phyloP scores from a whole-genome alignment of 2,797 vertebrate species.

The Cynopterus sphinx region DNA sequence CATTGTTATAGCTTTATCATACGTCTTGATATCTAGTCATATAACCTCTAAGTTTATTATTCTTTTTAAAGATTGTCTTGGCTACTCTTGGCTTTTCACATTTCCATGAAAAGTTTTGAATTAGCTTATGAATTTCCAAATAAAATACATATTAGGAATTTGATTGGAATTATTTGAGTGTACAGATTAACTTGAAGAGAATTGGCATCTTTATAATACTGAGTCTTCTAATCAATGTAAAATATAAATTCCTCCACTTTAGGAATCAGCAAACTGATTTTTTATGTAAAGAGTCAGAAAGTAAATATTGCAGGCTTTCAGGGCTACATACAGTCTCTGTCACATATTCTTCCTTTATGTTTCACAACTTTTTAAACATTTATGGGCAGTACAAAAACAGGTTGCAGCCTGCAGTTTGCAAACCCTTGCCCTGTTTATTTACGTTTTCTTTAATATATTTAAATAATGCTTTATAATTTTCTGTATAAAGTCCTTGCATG shows the following conservation, averaged over 20 bases:
- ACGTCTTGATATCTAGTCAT: neutral
- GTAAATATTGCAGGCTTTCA: neutral
- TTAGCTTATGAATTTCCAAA: neutral
- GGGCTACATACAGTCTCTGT: neutral
- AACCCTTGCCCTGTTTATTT: neutral
- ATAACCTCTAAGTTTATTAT: neutral
- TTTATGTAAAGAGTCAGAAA: neutral
- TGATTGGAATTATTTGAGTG: neutral
- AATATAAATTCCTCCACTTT: neutral
- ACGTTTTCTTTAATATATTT: neutral
- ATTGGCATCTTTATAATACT: neutral
- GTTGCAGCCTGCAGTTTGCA: neutral
- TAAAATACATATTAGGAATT: neutral
- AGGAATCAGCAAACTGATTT: neutral
- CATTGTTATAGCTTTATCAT: neutral
- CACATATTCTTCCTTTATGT: neutral
- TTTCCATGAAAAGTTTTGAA: neutral
- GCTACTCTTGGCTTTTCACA: neutral
- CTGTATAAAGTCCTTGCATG: neutral
- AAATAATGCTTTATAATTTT: neutral
- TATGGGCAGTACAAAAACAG: neutral
- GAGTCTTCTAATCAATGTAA: neutral
- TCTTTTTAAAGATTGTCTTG: neutral
- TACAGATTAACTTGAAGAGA: neutral
- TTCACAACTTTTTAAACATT: neutral